phyloP scores from a whole-genome alignment of 1,140 invertebrate species.

The Lepidurus arcticus region DNA sequence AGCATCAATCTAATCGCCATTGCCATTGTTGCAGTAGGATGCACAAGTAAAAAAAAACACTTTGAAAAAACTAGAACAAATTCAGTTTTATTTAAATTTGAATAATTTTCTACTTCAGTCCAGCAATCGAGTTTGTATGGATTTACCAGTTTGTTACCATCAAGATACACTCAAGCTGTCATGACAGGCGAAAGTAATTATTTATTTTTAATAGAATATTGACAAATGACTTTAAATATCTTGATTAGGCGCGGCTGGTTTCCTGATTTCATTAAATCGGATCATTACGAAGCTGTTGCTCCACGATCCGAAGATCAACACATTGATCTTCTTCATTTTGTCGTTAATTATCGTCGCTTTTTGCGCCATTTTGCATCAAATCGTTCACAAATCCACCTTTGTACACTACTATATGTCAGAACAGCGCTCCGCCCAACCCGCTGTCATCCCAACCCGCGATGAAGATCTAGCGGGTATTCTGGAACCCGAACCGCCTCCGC shows the following conservation, averaged over 20 bases:
- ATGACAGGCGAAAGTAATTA: constrained; percentile 87
- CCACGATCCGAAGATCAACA: constrained; percentile 66
- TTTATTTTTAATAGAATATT: constrained; percentile 25
- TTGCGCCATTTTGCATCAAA: constrained; percentile 68
- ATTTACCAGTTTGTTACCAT: constrained; percentile 84
- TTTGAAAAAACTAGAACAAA: not conserved
- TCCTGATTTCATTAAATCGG: constrained; percentile 74
- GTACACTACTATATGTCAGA: constrained; percentile 70
- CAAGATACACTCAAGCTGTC: constrained; percentile 81
- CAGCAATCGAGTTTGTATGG: constrained; percentile 93
- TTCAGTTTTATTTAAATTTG: constrained; percentile 26
- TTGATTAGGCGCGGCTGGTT: constrained; percentile 68
- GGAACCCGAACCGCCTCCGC: constrained; percentile 2
- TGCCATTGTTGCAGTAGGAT: constrained; percentile 76
- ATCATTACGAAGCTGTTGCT: constrained; percentile 73
- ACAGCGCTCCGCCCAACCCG: not conserved
- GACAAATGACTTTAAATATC: not conserved
- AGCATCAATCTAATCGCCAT: constrained; percentile 75
- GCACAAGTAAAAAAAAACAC: constrained; percentile 59
- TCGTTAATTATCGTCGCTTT: constrained; percentile 65
- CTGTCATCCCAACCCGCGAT: not conserved
- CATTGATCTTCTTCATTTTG: constrained; percentile 74
- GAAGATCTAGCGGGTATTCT: not conserved
- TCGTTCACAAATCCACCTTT: constrained; percentile 69
- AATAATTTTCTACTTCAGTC: constrained; percentile 49